A percentile compares a stretch with the other conserved stretches of the same genome.
phyloP scores from a whole-genome alignment of 2,797 vertebrate genomes.

The Anguilla megastoma region DNA sequence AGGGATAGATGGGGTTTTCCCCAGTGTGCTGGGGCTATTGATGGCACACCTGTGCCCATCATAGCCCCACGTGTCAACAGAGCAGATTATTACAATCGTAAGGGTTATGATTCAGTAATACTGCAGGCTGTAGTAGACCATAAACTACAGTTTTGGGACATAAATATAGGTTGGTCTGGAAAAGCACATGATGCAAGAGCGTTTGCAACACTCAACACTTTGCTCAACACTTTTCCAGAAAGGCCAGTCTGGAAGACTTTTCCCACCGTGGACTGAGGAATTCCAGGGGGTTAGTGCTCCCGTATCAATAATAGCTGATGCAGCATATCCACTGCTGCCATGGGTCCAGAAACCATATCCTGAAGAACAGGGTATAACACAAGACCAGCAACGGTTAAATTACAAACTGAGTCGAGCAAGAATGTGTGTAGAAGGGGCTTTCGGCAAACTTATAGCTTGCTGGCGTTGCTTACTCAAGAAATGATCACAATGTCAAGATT shows the following conservation, averaged over 20 bases:
- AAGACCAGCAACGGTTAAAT: neutral
- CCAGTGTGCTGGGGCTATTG: neutral
- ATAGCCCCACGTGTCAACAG: neutral
- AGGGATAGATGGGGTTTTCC: neutral
- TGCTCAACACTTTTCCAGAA: too few species aligned
- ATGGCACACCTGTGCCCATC: constrained; percentile 2
- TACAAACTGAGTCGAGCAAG: neutral
- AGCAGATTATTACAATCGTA: constrained; percentile 7
- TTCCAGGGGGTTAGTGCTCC: neutral
- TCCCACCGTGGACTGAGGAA: neutral
- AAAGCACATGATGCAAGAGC: neutral
- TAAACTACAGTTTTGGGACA: neutral
- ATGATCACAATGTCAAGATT: neutral
- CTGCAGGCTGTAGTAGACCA: neutral
- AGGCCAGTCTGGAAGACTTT: neutral
- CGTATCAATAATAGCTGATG: neutral
- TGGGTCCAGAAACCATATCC: neutral
- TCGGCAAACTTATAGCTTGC: neutral
- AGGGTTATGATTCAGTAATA: neutral
- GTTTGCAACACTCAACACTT: neutral
- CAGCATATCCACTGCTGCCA: neutral
- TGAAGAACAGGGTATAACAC: neutral
- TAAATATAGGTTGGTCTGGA: neutral
- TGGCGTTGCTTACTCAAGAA: neutral
- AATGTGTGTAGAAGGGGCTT: neutral